A percentile compares a stretch with the other conserved stretches of the same genome.
Evolutionary conservation across 2,797 vertebrate genomes (phyloP).

Genomic region (Intellagama lesueurii): DNA sequence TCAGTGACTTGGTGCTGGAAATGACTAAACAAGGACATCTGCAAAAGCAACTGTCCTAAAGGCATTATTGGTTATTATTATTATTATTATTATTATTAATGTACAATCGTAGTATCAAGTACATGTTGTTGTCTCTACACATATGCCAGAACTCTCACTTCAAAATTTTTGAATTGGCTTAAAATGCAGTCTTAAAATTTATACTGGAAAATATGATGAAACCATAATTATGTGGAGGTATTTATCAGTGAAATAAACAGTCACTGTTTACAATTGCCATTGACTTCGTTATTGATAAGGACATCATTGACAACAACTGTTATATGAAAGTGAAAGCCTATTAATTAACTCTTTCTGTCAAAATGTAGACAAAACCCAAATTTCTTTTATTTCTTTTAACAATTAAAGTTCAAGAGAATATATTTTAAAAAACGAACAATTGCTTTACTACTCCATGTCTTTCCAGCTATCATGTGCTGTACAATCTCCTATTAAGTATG

Average conservation of each 20-base stretch:
- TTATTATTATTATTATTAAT: background rate
- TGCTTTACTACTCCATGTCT: accelerated
- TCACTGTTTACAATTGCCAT: background rate
- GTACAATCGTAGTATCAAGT: background rate
- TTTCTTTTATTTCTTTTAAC: background rate
- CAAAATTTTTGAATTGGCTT: constrained; percentile 37
- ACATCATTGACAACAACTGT: background rate
- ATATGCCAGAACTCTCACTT: constrained; percentile 59
- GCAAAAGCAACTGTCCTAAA: constrained; percentile 56
- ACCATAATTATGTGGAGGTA: constrained; percentile 35
- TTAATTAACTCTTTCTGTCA: background rate
- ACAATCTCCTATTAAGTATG: background rate
- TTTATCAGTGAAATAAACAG: constrained; percentile 48
- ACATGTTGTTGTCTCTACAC: constrained; percentile 31
- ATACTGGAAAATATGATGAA: constrained; percentile 25
- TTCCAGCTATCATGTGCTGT: background rate
- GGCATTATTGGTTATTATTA: background rate
- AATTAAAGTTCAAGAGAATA: background rate
- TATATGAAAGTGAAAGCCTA: background rate
- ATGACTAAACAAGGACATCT: constrained; percentile 48
- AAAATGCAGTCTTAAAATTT: constrained; percentile 51
- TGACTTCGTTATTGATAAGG: background rate
- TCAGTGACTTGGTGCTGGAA: constrained; percentile 56
- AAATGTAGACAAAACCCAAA: background rate
- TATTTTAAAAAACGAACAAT: constrained; percentile 9